Evolutionary conservation across 2,113 vertebrate species (phyloP), one percentile per base, ranked within the genome.

Genomic region (Planiliza haematocheilus): DNA sequence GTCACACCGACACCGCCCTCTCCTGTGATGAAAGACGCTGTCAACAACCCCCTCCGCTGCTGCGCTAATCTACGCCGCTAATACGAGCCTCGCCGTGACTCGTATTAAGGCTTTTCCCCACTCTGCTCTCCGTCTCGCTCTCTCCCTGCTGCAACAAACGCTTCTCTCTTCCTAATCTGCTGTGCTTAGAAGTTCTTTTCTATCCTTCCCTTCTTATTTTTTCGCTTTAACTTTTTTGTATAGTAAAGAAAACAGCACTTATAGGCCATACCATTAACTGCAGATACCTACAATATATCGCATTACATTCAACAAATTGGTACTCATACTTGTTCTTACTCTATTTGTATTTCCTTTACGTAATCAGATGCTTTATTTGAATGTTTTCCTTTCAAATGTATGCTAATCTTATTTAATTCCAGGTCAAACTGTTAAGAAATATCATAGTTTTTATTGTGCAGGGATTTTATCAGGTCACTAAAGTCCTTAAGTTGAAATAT

Each of bases 21-120:
- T 77, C 75, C 55, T 8, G 10, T 93, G 93, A 95, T 95, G 94
- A 96, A 95, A 93, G 91, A 94, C 91, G 89, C 88, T 71, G 89
- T 93, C 91, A 93, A 83, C 86, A 93, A 89, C 85, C 84, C 84
- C 88, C 83, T 87, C 65, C 79, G 88, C 90, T 87, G 77, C 85
- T 3, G 55, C 11, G 46, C 61, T 85, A 86, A 85, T 84, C 86
- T 85, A 53, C 63, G 79, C 67, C 63, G 43, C 78, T 90, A 74
- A 76, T 64, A 78, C 69, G 70, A 46, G 67, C 34, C 10, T 69
- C 80, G 69, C 61, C 62, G 46, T 64, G 41, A 52, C 53, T 76
- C 7, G 9, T 62, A 75, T 43, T 39, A 6, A 55, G 67, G 46
- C 34, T 62, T 73, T 75, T 36, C 24, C 24, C 51, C 24, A 45